These are phyloP conservation scores for Caenorhabditis brenneri DNA, from an alignment of 1,140 invertebrate species.

Conservation along the genomic window DNA sequence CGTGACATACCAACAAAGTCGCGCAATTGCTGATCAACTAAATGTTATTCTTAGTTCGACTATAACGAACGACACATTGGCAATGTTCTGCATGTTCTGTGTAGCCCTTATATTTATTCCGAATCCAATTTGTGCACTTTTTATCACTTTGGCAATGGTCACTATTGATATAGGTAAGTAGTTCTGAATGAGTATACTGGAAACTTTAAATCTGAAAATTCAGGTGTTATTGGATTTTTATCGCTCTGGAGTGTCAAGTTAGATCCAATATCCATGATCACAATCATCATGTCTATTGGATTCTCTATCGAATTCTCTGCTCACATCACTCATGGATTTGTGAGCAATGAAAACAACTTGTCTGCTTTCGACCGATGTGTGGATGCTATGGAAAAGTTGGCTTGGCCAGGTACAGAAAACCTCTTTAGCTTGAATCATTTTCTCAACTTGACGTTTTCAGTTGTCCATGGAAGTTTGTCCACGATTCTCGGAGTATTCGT, in stretches of 20 bases:
- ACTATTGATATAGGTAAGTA: constrained; percentile 83
- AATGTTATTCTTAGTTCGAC: constrained; percentile 89
- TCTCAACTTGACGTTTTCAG: too few species aligned
- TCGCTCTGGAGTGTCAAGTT: constrained; percentile 85
- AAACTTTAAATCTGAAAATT: constrained; percentile 55
- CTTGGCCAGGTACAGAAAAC: constrained; percentile 69
- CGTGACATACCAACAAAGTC: constrained; percentile 90
- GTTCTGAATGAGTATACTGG: background rate
- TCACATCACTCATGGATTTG: constrained; percentile 94
- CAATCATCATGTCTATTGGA: constrained; percentile 72
- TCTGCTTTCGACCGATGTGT: constrained; percentile 68
- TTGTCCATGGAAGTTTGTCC: constrained; percentile 80
- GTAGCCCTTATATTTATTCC: constrained; percentile 96
- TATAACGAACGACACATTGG: constrained; percentile 86
- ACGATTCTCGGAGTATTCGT: constrained; percentile 89
- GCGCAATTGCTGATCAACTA: constrained; percentile 93
- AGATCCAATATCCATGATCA: constrained; percentile 71
- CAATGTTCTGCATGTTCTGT: constrained; percentile 89
- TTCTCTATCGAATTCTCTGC: constrained; percentile 82
- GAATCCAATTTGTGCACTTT: constrained; percentile 86
- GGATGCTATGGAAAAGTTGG: constrained; percentile 71
- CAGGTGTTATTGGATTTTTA: constrained; percentile 90
- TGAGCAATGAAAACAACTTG: constrained; percentile 75
- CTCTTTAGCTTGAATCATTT: background rate
- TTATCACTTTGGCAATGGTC: constrained; percentile 92